Base-by-base conservation (phyloP, 1,140 invertebrate species). In the Oscheius sp. region DNA sequence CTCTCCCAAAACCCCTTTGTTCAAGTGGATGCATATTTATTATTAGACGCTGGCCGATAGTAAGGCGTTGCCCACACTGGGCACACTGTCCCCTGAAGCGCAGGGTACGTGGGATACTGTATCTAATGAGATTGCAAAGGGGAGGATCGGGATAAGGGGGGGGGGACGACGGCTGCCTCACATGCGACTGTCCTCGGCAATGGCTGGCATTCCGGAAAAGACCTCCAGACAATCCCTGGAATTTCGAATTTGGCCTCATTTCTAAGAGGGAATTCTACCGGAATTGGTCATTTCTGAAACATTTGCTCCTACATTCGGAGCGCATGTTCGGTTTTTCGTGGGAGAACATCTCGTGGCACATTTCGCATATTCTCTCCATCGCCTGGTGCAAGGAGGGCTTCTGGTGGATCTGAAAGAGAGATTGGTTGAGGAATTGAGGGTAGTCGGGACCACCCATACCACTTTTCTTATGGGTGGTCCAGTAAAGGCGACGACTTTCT, bases 211-310 rank as follows among this genome's bases (percentile, higher is more conserved):
- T 4, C 7, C 23, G 49, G 15, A 20, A 26, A 55, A 55, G 15
- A 55, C 28, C 23, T 55, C 49, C 7, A 55, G 23, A 55, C 49
- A 55, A 23, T 23, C 28, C 49, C 49, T 55, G 28, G 28, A 55
- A 55, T 42, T 42, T 42, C 7, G 28, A 23, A 20, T 55, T 23
- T 55, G 15, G 23, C 28, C 15, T 55, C 15, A 7, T 55, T 55
- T 55, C 15, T 13, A 4, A 15, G 7, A 7, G 28, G 7, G 28
- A 55, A 13, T 7, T 4, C 23, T 55, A 55, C 49, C 49, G 15
- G 23, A 55, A 55, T 55, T 55, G 49, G 23, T 55, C 49, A 55
- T 55, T 55, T 55, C 49, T 55, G 28, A 55, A 55, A 26, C 49
- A 55, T 23, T 55, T 55, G 7, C 7, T 55, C 4, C 49, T 7